A percentile compares a stretch with the other conserved stretches of the same genome.
phyloP scores from a whole-genome alignment of 2,113 vertebrate species.

The Pseudorectes ferrugineus region DNA sequence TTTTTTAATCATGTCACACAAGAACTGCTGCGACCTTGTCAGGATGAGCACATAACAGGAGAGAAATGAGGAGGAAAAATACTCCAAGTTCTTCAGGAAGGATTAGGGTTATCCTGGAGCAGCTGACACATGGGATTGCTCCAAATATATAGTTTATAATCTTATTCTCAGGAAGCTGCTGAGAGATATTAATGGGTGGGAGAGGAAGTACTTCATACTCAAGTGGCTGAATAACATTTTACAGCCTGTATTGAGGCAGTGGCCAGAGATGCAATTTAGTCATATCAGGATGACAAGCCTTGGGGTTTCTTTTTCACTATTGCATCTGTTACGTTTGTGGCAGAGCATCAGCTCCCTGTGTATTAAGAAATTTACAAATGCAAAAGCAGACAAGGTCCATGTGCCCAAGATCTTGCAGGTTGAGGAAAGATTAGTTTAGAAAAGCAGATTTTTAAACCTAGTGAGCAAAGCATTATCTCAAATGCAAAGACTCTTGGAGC shows the following conservation, averaged over 20 bases:
- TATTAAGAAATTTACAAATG: neutral
- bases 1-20: neutral
- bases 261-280: neutral
- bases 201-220: neutral
- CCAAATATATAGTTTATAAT: neutral
- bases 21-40: neutral
- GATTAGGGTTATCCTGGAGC: neutral
- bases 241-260: neutral
- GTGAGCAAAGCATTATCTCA: neutral
- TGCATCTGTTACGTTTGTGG: rapidly evolving
- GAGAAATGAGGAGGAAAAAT: neutral
- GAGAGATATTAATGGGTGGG: neutral
- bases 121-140: neutral
- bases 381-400: neutral
- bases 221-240: conserved; percentile 12
- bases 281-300: neutral
- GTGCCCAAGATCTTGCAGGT: neutral
- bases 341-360: neutral
- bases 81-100: neutral
- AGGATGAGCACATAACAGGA: neutral
- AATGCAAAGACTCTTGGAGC: neutral
- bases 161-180: neutral
- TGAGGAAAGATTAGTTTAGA: neutral
- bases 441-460: neutral
- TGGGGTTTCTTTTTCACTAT: neutral